Percentiles rank a stretch among this genome's conserved stretches.
Evolutionary conservation across 2,113 vertebrate genomes (phyloP).

Genomic region (Lophura nycthemera): DNA sequence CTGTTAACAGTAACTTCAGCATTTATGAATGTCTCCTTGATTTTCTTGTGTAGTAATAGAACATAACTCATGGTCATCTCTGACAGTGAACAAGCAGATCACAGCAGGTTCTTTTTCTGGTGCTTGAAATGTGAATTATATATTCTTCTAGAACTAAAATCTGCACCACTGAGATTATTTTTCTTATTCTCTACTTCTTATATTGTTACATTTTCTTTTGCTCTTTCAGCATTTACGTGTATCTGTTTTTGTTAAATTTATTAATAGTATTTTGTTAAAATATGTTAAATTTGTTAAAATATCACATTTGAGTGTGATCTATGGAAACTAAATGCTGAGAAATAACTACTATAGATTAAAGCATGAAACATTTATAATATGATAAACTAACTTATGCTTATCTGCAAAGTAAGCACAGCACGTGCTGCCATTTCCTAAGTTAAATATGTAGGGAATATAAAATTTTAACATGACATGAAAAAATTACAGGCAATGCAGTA

Average conservation of each 20-base stretch:
- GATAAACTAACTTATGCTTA: background rate
- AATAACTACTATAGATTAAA: background rate
- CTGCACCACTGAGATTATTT: background rate
- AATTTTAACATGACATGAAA: background rate
- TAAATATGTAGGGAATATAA: background rate
- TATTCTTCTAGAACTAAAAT: background rate
- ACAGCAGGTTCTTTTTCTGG: background rate
- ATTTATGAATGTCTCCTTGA: background rate
- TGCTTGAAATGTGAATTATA: background rate
- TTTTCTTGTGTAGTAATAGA: background rate
- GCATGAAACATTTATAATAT: background rate
- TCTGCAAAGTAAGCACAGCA: background rate
- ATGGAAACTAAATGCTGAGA: background rate
- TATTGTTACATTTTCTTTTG: background rate
- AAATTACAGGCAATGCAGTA: background rate
- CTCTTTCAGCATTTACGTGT: background rate
- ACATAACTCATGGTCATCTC: background rate
- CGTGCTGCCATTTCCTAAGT: background rate
- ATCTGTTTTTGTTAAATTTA: background rate
- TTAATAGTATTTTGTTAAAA: background rate
- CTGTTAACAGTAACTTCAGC: background rate
- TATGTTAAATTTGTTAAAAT: background rate
- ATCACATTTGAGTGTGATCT: background rate
- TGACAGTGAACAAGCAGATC: background rate
- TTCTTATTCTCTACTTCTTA: background rate